Conservation (phyloP, 2,888 invertebrate genomes). For the Conops quadrifasciatus region DNA sequence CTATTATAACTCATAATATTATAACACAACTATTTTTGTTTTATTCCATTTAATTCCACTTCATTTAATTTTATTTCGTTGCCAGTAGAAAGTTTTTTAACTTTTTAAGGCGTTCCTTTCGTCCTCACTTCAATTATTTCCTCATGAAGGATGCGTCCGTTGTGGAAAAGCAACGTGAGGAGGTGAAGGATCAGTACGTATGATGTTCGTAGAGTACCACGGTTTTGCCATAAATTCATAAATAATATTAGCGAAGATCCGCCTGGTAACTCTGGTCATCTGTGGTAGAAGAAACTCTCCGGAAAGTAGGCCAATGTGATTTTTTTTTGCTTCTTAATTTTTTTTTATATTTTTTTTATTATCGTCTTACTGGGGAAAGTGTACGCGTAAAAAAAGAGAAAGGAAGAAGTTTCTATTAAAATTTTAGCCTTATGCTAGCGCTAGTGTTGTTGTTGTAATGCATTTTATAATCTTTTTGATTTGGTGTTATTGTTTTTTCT, state of each 20-base stretch:
- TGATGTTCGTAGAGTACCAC: not conserved
- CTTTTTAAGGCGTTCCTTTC: too few species aligned
- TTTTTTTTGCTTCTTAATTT: not conserved
- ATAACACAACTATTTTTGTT: too few species aligned
- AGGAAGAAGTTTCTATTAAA: conserved; percentile 23
- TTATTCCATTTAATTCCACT: not conserved
- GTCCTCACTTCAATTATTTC: too few species aligned
- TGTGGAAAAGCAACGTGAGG: not conserved
- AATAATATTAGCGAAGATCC: conserved; percentile 14
- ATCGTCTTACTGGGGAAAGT: not conserved
- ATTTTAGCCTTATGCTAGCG: conserved; percentile 14
- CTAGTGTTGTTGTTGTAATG: conserved; percentile 9
- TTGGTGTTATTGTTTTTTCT: not conserved
- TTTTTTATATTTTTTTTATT: not conserved
- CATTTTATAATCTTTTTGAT: not conserved
- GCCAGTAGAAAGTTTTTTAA: too few species aligned
- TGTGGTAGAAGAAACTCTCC: not conserved
- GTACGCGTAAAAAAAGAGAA: too few species aligned
- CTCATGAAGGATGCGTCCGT: too few species aligned
- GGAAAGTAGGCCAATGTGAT: conserved; percentile 26
- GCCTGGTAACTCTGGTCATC: not conserved
- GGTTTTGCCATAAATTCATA: conserved; percentile 17
- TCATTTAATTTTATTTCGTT: not conserved
- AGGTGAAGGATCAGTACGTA: not conserved
- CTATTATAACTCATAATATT: too few species aligned